Conservation (phyloP, 2,113 vertebrate species). For the Callocephalon fimbriatum region DNA sequence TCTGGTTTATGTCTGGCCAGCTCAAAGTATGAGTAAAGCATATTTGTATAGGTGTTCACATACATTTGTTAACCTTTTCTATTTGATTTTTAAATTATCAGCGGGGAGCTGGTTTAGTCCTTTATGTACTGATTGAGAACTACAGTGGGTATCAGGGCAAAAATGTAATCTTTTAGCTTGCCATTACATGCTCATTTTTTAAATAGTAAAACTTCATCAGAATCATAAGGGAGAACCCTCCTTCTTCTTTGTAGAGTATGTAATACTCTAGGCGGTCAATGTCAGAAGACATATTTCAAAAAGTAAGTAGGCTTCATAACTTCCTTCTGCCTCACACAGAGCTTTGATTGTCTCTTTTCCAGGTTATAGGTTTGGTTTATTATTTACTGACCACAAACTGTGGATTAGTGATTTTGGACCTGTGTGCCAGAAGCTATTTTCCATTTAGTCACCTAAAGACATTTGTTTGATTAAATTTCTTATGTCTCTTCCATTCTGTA, state of each 20-base stretch:
- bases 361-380: neutral
- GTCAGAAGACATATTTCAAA: neutral
- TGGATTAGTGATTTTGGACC: neutral
- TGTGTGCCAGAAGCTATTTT: neutral
- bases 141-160: neutral
- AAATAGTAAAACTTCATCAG: neutral
- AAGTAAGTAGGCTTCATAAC: neutral
- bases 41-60: neutral
- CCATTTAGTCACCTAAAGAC: neutral
- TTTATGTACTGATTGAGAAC: neutral
- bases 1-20: neutral
- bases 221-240: neutral
- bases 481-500: neutral
- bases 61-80: fast-evolving
- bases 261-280: neutral
- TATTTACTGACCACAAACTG: neutral
- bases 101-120: neutral
- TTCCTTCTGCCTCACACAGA: neutral
- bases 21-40: neutral
- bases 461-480: neutral
- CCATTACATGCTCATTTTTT: neutral
- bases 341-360: neutral
- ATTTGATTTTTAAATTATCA: neutral
- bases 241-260: fast-evolving
- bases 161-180: neutral